Conservation (phyloP, 2,113 vertebrate species). For the Hyla sarda region DNA sequence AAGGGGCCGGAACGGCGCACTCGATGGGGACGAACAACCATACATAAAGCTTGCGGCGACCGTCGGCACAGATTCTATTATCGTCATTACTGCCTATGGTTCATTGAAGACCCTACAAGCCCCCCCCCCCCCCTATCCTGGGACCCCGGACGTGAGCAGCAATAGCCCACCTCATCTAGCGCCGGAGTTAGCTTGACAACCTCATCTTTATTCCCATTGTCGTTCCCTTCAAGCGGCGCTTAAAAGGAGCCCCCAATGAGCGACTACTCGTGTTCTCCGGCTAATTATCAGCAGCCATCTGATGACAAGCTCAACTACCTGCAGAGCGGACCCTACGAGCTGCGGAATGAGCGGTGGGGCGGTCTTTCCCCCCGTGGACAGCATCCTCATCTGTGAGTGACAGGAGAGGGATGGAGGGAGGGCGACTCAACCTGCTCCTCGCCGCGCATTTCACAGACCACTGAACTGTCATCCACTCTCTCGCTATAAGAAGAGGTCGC, state of each 20-base stretch:
- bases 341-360: conserved; percentile 31
- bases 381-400: conserved; percentile 34
- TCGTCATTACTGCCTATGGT: neutral
- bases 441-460: conserved; percentile 7
- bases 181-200: conserved; percentile 47
- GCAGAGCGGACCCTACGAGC: conserved; percentile 38
- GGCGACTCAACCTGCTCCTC: conserved; percentile 4
- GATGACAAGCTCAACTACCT: conserved; percentile 55
- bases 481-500: conserved; percentile 3
- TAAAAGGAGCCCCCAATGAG: conserved; percentile 44
- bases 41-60: neutral
- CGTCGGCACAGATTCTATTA: neutral
- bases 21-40: neutral
- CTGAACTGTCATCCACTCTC: conserved; percentile 6
- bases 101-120: neutral
- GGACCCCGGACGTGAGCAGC: conserved; percentile 9
- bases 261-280: conserved; percentile 29
- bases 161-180: neutral
- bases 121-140: neutral
- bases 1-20: too few relatives aligned
- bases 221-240: conserved; percentile 29
- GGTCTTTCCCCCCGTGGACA: conserved; percentile 6
- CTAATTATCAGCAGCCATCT: conserved; percentile 57
- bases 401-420: neutral
- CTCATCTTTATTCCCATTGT: conserved; percentile 21